Evolutionary conservation across 2,113 vertebrate species (phyloP), one percentile per base, ranked within the genome.

Genomic region (Polypterus senegalus): DNA sequence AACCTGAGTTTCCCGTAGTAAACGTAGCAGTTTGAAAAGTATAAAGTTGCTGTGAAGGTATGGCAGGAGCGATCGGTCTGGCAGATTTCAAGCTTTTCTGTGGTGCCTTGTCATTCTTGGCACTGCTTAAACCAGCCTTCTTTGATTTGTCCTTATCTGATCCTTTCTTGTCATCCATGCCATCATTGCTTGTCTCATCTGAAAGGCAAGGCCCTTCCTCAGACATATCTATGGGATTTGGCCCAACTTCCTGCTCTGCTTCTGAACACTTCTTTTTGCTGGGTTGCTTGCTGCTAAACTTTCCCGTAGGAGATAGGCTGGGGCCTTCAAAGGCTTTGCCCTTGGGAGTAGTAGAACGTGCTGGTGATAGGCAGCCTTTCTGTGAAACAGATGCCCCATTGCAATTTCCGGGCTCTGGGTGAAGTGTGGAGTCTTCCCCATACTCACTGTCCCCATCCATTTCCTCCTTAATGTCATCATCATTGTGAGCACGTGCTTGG

Each of bases 401-500:
- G 83, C 96, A 98, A 79, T 78, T 91, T 44, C 89, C 86, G 0
- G 92, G 70, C 7, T 98, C 96, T 0, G 90, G 61, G 0, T 96
- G 92, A 58, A 96, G 86, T 54, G 86, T 71, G 1, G 91, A 85
- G 63, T 98, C 96, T 74, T 99, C 95, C 0, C 94, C 92, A 0
- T 90, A 96, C 71, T 99, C 96, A 0, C 94, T 97, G 71, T 99
- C 96, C 61, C 84, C 90, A 0, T 97, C 95, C 0, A 91, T 83
- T 65, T 99, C 95, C 7, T 92, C 83, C 73, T 97, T 99, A 70
- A 93, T 87, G 67, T 98, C 93, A 0, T 95, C 93, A 1, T 98
- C 93, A 0, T 93, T 97, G 70, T 99, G 96, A 0, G 96, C 96
- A 0, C 97, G 94, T 46, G 96, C 94, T 83, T 99, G 96, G 76